A percentile compares a stretch with the other conserved stretches of the same genome.
phyloP scores from a whole-genome alignment of 1,140 invertebrate genomes.

The Drusus annulatus region DNA sequence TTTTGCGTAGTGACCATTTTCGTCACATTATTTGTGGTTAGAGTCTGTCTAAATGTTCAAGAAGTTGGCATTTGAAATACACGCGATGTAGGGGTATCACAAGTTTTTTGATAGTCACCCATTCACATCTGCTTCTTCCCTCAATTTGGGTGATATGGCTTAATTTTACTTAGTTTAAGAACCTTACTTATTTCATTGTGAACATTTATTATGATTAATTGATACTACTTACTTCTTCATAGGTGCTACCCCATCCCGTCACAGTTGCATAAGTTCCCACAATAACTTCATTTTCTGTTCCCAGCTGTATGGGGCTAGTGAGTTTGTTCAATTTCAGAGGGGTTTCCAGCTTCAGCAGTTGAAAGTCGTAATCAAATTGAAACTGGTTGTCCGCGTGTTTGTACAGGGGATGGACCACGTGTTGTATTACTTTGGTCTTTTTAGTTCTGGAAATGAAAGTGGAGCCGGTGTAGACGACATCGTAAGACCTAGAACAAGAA shows the following conservation, averaged over 20 bases:
- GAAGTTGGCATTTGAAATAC: too few relatives aligned
- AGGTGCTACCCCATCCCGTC: slow-evolving; percentile 35
- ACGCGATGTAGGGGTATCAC: too few relatives aligned
- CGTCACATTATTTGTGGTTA: too few relatives aligned
- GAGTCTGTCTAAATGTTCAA: too few relatives aligned
- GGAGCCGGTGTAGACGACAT: not conserved
- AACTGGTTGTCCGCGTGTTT: not conserved
- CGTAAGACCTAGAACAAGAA: not conserved
- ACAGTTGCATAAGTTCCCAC: slow-evolving; percentile 33
- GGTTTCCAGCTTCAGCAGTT: slow-evolving; percentile 38
- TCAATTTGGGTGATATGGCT: too few relatives aligned
- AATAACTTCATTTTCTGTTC: slow-evolving; percentile 15
- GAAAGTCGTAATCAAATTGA: slow-evolving; percentile 47
- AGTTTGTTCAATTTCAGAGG: slow-evolving; percentile 30
- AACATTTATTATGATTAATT: too few relatives aligned
- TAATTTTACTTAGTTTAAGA: too few relatives aligned
- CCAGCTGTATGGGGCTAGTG: slow-evolving; percentile 36
- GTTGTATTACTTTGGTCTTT: not conserved
- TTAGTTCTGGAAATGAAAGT: not conserved
- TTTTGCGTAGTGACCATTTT: too few relatives aligned
- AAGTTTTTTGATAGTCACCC: too few relatives aligned
- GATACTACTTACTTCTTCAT: slow-evolving; percentile 37
- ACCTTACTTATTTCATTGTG: too few relatives aligned
- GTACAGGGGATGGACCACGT: slow-evolving; percentile 44
- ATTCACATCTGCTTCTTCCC: too few relatives aligned